A percentile compares a stretch with the other conserved stretches of the same genome.
phyloP scores from a whole-genome alignment of 2,888 invertebrate species.

The Tenthredo amoena region DNA sequence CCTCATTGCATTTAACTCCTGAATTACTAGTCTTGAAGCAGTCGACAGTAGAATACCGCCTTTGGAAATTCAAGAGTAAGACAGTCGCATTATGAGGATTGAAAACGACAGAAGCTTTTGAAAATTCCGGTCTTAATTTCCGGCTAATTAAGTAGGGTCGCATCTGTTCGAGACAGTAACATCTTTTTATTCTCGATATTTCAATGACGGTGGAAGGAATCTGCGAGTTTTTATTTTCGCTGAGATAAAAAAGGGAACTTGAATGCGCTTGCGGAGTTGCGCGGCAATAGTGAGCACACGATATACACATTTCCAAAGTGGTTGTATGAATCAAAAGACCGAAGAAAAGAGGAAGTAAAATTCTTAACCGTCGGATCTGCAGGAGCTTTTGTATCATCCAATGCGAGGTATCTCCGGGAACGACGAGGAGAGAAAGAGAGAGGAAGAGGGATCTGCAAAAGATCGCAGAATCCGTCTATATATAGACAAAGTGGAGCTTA shows the following conservation, averaged over 20 bases:
- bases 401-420: neutral
- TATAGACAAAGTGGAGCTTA: neutral
- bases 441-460: neutral
- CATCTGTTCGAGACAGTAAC: neutral
- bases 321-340: conserved; percentile 15
- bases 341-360: conserved; percentile 22
- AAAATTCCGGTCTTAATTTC: neutral
- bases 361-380: neutral
- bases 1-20: too few species aligned
- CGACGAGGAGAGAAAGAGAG: neutral
- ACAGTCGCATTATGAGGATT: neutral
- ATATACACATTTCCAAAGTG: neutral
- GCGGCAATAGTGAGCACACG: neutral
- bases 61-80: neutral
- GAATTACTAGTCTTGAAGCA: neutral
- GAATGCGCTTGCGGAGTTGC: neutral
- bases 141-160: conserved; percentile 5
- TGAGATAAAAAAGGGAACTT: neutral
- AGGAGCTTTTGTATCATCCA: neutral
- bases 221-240: neutral
- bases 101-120: neutral
- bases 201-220: neutral
- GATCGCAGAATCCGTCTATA: neutral
- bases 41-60: neutral
- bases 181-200: neutral